A percentile compares a stretch with the other conserved stretches of the same genome.
Conservation (phyloP, 2,113 vertebrate genomes). For the Pangasianodon gigas region DNA sequence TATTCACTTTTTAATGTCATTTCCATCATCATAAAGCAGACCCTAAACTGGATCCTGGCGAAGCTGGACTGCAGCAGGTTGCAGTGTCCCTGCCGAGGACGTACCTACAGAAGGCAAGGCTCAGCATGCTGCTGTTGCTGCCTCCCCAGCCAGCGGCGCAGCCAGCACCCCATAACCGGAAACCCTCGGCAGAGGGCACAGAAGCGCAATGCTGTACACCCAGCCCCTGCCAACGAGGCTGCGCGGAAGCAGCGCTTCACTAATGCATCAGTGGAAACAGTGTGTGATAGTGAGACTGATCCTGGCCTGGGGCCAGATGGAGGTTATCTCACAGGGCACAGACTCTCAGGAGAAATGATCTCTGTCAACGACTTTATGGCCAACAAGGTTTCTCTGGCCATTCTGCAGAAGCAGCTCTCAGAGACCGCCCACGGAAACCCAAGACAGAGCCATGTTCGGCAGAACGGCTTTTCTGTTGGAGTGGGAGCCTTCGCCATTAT, state of each 20-base stretch:
- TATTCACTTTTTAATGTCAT: slow-evolving; percentile 80
- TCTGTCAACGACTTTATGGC: slow-evolving; percentile 77
- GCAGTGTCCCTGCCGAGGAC: slow-evolving; percentile 60
- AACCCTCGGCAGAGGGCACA: slow-evolving; percentile 58
- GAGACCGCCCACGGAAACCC: slow-evolving; percentile 76
- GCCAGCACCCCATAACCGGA: slow-evolving; percentile 51
- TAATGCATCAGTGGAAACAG: slow-evolving; percentile 74
- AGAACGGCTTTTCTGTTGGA: slow-evolving; percentile 74
- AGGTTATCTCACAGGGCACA: slow-evolving; percentile 63
- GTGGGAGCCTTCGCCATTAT: slow-evolving; percentile 78
- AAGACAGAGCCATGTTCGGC: slow-evolving; percentile 68
- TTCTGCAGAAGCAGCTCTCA: slow-evolving; percentile 78
- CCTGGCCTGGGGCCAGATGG: slow-evolving; percentile 61
- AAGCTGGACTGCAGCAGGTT: slow-evolving; percentile 64
- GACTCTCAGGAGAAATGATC: slow-evolving; percentile 78
- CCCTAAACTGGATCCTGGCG: slow-evolving; percentile 77
- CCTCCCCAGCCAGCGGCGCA: slow-evolving; percentile 50
- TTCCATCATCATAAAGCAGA: slow-evolving; percentile 80
- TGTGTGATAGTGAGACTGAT: slow-evolving; percentile 75
- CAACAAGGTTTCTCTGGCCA: slow-evolving; percentile 76
- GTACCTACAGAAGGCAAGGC: slow-evolving; percentile 20
- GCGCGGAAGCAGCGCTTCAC: slow-evolving; percentile 60
- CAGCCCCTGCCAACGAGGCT: slow-evolving; percentile 55
- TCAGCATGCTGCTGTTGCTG: slow-evolving; percentile 59
- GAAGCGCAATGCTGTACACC: slow-evolving; percentile 72